Evolutionary conservation across 92 coral and sea anemone genomes (phyloP), one percentile per base, ranked within the genome.

Genomic region (Bergia sp.): DNA sequence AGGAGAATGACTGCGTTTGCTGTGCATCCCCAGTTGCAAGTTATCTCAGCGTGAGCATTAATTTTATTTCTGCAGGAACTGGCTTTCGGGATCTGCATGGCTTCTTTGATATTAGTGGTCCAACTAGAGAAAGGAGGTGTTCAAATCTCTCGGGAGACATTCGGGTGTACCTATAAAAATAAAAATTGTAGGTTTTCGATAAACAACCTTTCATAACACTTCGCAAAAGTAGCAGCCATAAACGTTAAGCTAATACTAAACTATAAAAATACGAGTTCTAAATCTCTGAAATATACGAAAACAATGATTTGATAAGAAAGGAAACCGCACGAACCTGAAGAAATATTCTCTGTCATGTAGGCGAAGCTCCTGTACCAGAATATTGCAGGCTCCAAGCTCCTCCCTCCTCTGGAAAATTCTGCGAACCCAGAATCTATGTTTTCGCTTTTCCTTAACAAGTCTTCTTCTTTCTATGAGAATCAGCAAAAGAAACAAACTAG

Each of bases 341-440:
- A 43, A 53, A 20, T 73, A 87, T 23, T 78, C 77, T 55, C 85
- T 21, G 65, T 78, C 66, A 66, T 74, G 85, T 15, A 87, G 77
- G 36, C 69, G 78, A 58, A 88, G 90, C 44, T 79, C 86, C 81
- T 71, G 86, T 47, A 81, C 90, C 18, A 80, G 74, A 82, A 38
- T 88, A 66, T 73, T 76, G 53, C 42, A 80, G 75, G 80, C 91
- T 47, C 81, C 79, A 69, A 82, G 83, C 82, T 82, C 72, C 75
- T 75, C 86, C 66, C 86, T 88, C 58, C 55, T 53, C 72, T 47
- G 57, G 50, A 86, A 86, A 16, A 86, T 86, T 21, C 23, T 69
- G 50, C 80, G 58, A 73, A 86, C 89, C 84, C 89, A 74, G 58
- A 87, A 87, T 67, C 85, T 78, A 73, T 87, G 90, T 37, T 87